Evolutionary conservation across 2,113 vertebrate genomes (phyloP).

Genomic region (Morone chrysops): DNA sequence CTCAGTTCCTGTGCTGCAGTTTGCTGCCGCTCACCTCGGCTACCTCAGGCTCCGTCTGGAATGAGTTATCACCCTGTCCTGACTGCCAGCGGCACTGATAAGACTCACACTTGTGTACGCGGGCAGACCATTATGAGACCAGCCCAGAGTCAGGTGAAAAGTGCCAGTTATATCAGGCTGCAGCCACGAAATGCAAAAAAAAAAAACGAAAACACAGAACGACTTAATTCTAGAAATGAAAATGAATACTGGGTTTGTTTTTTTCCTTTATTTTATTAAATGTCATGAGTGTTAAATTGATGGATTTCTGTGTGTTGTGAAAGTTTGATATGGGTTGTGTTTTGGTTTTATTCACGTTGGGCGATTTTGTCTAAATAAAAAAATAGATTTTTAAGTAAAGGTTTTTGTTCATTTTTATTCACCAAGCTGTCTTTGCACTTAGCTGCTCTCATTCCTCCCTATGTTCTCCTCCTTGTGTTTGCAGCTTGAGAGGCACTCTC

Average conservation of each 20-base stretch:
- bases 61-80: constrained; percentile 52
- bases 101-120: constrained; percentile 31
- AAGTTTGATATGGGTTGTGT: constrained; percentile 10
- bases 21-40: constrained; percentile 22
- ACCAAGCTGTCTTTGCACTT: constrained; percentile 2
- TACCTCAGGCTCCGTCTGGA: constrained; percentile 59
- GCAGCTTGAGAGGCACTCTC: constrained; percentile 50
- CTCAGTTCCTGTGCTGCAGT: constrained; percentile 16
- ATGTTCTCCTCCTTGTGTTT: background rate
- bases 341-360: constrained; percentile 45
- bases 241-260: background rate
- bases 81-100: constrained; percentile 55
- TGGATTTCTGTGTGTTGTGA: constrained; percentile 31
- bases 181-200: background rate
- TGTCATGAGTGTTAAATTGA: background rate
- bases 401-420: constrained; percentile 36
- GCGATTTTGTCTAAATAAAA: constrained; percentile 71
- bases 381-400: constrained; percentile 49
- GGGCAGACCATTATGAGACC: constrained; percentile 19
- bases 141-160: constrained; percentile 44
- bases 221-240: background rate
- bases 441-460: constrained; percentile 28
- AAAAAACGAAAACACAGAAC: background rate
- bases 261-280: constrained; percentile 18
- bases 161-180: constrained; percentile 27